Conservation (phyloP, 30 jellyfish, hydroid and myxozoan species). For the Phacellophora camtschatica region DNA sequence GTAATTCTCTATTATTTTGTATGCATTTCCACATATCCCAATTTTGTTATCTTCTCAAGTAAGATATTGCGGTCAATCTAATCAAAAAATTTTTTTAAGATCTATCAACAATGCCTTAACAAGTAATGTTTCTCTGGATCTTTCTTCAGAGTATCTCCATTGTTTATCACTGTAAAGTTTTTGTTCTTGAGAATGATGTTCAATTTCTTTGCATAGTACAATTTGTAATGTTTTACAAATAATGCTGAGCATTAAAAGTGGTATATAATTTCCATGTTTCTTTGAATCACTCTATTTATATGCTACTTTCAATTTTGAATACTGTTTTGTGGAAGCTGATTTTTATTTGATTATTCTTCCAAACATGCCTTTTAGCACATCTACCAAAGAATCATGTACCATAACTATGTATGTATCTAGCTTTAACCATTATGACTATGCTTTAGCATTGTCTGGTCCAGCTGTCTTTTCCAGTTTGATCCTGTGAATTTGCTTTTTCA, state of each 20-base stretch:
- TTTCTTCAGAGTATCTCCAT: neutral
- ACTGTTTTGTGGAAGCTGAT: neutral
- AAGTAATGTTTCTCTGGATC: neutral
- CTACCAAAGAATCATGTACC: neutral
- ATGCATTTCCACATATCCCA: constrained; percentile 22
- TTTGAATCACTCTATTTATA: no score
- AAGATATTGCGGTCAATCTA: neutral
- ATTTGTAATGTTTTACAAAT: no score
- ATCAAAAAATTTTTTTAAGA: neutral
- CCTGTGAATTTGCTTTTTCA: neutral
- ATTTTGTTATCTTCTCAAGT: neutral
- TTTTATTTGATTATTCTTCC: neutral
- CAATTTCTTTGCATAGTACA: neutral
- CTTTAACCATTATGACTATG: no score
- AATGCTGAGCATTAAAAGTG: no score
- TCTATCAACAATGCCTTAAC: neutral
- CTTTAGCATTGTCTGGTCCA: neutral
- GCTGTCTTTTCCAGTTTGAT: neutral
- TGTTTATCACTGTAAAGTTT: neutral
- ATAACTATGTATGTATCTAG: neutral
- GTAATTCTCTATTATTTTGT: neutral
- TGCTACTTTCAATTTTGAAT: no score
- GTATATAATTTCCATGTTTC: no score
- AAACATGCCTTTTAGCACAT: neutral
- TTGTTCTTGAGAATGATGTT: neutral